phyloP scores from a whole-genome alignment of 2,113 vertebrate species.

The Noctilio leporinus region DNA sequence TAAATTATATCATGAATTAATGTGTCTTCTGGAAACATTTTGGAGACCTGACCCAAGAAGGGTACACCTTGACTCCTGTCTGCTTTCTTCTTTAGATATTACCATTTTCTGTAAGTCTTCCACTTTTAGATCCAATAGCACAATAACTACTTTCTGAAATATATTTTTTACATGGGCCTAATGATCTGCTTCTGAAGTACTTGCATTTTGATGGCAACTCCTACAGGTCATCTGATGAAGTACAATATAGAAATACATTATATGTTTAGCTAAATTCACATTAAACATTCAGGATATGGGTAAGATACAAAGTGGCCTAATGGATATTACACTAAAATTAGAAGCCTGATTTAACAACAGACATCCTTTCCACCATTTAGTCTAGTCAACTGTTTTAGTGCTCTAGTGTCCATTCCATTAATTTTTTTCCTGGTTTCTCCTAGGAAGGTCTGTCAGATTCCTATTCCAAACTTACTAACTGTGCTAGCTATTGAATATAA shows the following conservation, averaged over 20 bases:
- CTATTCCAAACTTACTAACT: not conserved
- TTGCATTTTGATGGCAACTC: not conserved
- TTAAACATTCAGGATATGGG: constrained; percentile 37
- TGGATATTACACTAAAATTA: constrained; percentile 36
- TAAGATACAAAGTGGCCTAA: not conserved
- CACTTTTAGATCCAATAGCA: not conserved
- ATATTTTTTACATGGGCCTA: not conserved
- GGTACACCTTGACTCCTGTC: not conserved
- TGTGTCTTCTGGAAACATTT: not conserved
- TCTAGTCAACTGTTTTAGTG: not conserved
- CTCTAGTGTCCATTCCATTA: not conserved
- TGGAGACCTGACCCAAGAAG: not conserved
- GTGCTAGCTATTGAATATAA: not conserved
- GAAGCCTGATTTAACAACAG: not conserved
- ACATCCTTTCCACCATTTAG: not conserved
- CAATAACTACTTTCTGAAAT: not conserved
- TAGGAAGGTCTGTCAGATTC: not conserved
- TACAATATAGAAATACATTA: not conserved
- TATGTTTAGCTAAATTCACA: not conserved
- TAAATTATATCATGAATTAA: not conserved
- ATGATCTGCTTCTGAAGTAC: not conserved
- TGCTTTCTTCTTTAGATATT: not conserved
- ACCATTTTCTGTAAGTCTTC: not conserved
- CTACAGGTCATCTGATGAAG: not conserved
- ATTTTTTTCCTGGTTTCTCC: constrained; percentile 4